These are phyloP conservation scores for Aurelia aurita complex sp. Pacific DNA, from an alignment of 30 jellyfish, hydroid and myxozoan genomes.

Conservation along the genomic window DNA sequence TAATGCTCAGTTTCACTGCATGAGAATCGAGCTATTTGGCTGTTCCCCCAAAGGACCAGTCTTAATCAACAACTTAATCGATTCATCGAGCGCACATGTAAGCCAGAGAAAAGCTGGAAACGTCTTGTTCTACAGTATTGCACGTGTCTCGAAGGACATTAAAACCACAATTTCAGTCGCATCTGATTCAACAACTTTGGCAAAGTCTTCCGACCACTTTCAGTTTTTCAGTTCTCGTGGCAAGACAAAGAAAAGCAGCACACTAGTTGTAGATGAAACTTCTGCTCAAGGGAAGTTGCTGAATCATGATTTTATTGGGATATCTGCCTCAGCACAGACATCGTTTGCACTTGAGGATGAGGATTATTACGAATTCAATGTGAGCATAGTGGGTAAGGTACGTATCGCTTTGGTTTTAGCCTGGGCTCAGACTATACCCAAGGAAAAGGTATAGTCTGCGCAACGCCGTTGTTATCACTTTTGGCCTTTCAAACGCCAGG, in stretches of 20 bases:
- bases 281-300: not conserved
- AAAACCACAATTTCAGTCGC: not conserved
- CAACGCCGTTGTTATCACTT: too few relatives aligned
- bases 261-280: not conserved
- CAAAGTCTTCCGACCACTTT: not conserved
- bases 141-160: constrained; percentile 1
- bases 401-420: not conserved
- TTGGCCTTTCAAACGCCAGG: too few relatives aligned
- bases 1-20: not conserved
- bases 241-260: not conserved
- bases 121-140: not conserved
- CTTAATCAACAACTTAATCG: not conserved
- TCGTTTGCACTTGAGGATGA: not conserved
- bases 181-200: not conserved
- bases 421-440: too few relatives aligned
- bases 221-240: too few relatives aligned
- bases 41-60: constrained; percentile 20
- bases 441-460: too few relatives aligned
- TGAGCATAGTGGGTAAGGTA: not conserved
- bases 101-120: not conserved
- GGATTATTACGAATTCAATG: not conserved
- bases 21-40: constrained; percentile 54
- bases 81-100: not conserved
- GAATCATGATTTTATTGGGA: too few relatives aligned
- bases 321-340: too few relatives aligned